Evolutionary conservation across 2,797 vertebrate species (phyloP), one percentile per base, ranked within the genome.

Genomic region (Malacoctenus gilli): DNA sequence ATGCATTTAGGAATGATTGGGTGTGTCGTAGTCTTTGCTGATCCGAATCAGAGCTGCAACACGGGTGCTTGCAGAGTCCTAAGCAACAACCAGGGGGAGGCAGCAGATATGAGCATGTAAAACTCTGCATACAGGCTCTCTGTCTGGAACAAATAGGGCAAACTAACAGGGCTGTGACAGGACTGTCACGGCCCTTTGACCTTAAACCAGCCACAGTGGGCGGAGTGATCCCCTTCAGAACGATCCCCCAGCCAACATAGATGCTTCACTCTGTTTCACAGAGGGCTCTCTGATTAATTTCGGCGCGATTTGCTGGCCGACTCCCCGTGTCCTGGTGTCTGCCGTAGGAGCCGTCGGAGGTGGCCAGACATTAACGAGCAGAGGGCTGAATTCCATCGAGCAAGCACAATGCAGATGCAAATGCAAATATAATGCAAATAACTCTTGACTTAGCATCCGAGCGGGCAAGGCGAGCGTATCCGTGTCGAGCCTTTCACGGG

Each of bases 131-230:
- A 60, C 69, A 73, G 46, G 39, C 25, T 50, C 52, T 76, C 66
- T 77, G 72, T 83, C 51, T 76, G 62, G 34, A 81, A 62, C 67
- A 84, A 84, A 70, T 75, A 59, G 60, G 50, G 47, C 70, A 80
- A 82, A 80, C 53, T 65, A 69, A 83, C 68, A 59, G 47, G 63
- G 55, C 42, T 37, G 30, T 32, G 32, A 67, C 50, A 31, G 34
- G 40, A 40, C 51, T 19, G 30, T 13, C 39, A 13, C 12, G 32
- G 20, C 20, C 39, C 38, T 42, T 22, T 8, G 13, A 31, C 14
- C 11, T 42, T 51, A 68, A 59, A 70, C 58, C 48, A 72, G 49
- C 55, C 19, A 28, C 22, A 7, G 10, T 46, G 32, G 72, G 68
- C 58, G 60, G 58, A 44, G 43, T 39, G 18, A 35, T n/a, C 25